A percentile compares a stretch with the other conserved stretches of the same genome.
Conservation (phyloP, 2,113 vertebrate species). For the Lagopus leucura region DNA sequence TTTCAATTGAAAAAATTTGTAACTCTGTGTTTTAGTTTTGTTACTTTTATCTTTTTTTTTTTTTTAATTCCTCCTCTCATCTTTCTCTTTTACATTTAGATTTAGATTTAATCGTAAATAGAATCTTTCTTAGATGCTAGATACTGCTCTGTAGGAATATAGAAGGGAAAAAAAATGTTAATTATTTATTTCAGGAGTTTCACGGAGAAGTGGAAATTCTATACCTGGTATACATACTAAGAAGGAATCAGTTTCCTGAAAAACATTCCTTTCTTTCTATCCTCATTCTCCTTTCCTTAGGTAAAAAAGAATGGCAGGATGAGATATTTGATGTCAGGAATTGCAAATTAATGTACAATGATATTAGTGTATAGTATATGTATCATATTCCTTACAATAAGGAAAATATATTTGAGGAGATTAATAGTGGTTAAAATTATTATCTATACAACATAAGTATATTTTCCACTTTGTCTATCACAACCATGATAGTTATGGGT, state of each 20-base stretch:
- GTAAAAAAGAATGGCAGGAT: not conserved
- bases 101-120: not conserved
- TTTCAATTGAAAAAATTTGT: not conserved
- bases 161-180: not conserved
- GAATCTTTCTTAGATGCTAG: not conserved
- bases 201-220: not conserved
- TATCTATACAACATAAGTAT: not conserved
- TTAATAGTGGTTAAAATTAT: not conserved
- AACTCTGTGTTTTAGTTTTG: not conserved
- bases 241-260: not conserved
- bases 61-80: not conserved
- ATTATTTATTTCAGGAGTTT: not conserved
- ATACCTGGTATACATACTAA: not conserved
- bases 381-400: not conserved
- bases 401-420: not conserved
- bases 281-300: not conserved
- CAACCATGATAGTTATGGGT: not conserved
- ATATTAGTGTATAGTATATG: not conserved
- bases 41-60: not conserved
- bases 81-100: not conserved
- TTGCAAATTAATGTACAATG: not conserved
- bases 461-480: not conserved
- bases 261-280: not conserved
- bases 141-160: not conserved
- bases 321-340: not conserved